Conservation (phyloP, 2,888 invertebrate genomes). For the Hecatera dysodea region DNA sequence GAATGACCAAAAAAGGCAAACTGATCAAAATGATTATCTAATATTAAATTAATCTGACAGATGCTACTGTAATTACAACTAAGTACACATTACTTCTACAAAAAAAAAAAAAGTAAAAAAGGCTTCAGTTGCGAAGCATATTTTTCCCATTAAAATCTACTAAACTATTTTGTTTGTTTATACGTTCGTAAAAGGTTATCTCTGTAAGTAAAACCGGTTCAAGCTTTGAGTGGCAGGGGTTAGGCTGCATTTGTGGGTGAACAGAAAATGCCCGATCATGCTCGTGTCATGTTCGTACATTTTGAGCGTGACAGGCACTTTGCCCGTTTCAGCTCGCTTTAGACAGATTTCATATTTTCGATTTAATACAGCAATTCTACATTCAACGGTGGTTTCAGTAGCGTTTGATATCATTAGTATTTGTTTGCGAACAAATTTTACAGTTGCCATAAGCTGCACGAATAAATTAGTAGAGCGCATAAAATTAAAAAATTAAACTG, state of each 20-base stretch:
- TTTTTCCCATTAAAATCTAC: too few species aligned
- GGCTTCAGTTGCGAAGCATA: too few species aligned
- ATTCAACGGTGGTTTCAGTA: background rate
- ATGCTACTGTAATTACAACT: too few species aligned
- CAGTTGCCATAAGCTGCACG: conserved; percentile 1
- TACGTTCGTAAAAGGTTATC: too few species aligned
- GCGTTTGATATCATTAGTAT: conserved; percentile 1
- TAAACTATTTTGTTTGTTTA: too few species aligned
- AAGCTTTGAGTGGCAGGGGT: conserved; percentile 10
- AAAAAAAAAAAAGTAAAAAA: too few species aligned
- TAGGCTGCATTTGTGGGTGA: background rate
- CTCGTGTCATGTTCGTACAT: conserved; percentile 13
- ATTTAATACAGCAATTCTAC: background rate
- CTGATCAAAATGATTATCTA: too few species aligned
- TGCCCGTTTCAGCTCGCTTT: background rate
- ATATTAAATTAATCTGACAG: too few species aligned
- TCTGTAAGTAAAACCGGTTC: too few species aligned
- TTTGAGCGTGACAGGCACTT: conserved; percentile 18
- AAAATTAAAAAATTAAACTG: background rate
- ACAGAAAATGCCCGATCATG: conserved; percentile 4
- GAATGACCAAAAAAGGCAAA: conserved; percentile 1
- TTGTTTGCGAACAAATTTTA: background rate
- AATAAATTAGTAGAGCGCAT: background rate
- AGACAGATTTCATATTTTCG: background rate
- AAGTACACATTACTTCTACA: too few species aligned